Base-by-base conservation (phyloP, 1,140 invertebrate genomes). In the Drosophila ironensis region DNA sequence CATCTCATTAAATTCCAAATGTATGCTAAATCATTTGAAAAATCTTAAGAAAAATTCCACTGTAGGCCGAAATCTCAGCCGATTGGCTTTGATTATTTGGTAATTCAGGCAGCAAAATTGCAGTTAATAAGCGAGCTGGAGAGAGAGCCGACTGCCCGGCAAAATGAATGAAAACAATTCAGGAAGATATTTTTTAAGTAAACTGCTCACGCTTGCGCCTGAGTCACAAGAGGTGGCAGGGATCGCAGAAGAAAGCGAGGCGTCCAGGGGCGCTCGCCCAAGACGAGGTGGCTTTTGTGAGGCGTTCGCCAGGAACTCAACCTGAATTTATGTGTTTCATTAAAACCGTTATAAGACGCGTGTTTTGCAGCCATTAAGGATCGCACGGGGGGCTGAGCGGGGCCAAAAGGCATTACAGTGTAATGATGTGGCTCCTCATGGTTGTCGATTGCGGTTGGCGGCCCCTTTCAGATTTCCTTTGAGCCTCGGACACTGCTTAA, bases 251-350 rank as follows among this genome's bases (percentile, higher is more conserved):
- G 30, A 33, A 33, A 33, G 27, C n/a, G n/a, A n/a, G n/a, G n/a
- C n/a, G n/a, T n/a, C n/a, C n/a, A n/a, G n/a, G n/a, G n/a, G n/a
- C 47, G 46, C 75, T 82, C 77, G 72, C 72, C 72, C 77, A 76
- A 82, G 78, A 59, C 51, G 75, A 50, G n/a, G n/a, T n/a, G n/a
- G n/a, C 45, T 76, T 27, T 28, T 47, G 22, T 20, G 63, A 53
- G 66, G 53, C 71, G 66, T 60, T 47, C 51, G 52, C 41, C 48
- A 66, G 42, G 68, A 71, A 72, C 57, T 56, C 54, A 63, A 72
- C 59, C 50, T 60, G 72, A 82, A 84, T 82, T 82, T 77, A 84
- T 82, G 69, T 84, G 73, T 82, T 82, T 84, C 78, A 82, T 78
- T 82, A 82, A 72, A 84, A 70, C 78, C 78, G 78, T 84, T 82